Evolutionary conservation across 1,140 invertebrate genomes (phyloP).

Genomic region (Nasonia giraulti): DNA sequence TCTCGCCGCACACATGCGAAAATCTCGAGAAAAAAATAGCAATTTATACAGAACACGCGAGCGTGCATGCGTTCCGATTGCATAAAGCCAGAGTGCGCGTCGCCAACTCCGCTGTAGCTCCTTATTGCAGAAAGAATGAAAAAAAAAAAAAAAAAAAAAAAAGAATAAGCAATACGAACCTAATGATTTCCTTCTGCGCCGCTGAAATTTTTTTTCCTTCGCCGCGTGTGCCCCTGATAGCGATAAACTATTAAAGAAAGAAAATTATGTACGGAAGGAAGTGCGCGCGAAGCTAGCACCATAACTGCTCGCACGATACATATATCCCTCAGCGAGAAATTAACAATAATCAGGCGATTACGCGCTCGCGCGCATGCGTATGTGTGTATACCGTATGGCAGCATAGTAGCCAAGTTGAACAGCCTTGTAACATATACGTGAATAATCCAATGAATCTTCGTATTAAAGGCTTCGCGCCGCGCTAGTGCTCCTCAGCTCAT

Average conservation of each 20-base stretch:
- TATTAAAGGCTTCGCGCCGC: constrained; percentile 49
- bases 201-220: background rate
- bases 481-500: constrained; percentile 56
- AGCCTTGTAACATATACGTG: constrained; percentile 73
- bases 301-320: background rate
- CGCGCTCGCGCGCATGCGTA: background rate
- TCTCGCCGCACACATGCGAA: no score
- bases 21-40: background rate
- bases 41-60: background rate
- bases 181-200: background rate
- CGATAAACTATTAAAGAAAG: constrained; percentile 7
- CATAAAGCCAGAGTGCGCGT: background rate
- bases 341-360: constrained; percentile 30
- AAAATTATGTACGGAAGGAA: constrained; percentile 33
- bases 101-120: background rate
- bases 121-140: background rate
- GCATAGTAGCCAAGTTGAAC: constrained; percentile 41
- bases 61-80: background rate
- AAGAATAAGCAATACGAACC: background rate
- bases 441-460: constrained; percentile 71
- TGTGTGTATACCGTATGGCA: constrained; percentile 14
- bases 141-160: background rate
- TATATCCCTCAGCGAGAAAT: constrained; percentile 1
- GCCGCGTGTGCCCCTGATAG: background rate
- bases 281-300: background rate